phyloP scores from a whole-genome alignment of 23 tunicate genomes.

The Aplidium turbinatum region DNA sequence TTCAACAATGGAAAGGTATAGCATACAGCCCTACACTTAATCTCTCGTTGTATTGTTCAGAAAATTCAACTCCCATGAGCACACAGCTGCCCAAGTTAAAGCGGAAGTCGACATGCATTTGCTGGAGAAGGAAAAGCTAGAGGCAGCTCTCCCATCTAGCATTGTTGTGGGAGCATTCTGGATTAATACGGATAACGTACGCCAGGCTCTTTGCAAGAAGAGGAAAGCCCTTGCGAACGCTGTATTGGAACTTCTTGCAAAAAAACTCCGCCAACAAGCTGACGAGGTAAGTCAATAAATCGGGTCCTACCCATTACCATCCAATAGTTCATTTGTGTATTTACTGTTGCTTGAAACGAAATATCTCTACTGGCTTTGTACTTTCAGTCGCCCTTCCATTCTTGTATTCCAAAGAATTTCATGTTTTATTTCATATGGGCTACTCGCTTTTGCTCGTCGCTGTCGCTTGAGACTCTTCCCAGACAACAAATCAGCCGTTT shows the following conservation, averaged over 20 bases:
- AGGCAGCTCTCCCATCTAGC: constrained; percentile 69
- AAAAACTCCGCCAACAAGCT: constrained; percentile 83
- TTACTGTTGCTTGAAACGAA: no score
- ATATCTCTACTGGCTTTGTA: no score
- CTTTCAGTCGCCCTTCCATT: no score
- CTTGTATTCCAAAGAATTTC: no score
- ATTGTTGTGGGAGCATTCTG: constrained; percentile 90
- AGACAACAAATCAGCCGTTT: no score
- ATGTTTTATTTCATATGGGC: no score
- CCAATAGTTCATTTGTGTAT: no score
- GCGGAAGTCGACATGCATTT: constrained; percentile 90
- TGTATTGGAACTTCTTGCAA: constrained; percentile 79
- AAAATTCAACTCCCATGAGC: constrained; percentile 76
- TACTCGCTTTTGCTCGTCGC: no score
- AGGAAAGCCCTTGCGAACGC: constrained; percentile 90
- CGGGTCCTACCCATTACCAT: no score
- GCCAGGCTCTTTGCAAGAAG: constrained; percentile 88
- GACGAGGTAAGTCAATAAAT: constrained; percentile 39
- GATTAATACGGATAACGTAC: constrained; percentile 79
- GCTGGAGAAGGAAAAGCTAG: constrained; percentile 65
- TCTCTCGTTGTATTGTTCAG: constrained; percentile 28
- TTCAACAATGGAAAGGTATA: no score
- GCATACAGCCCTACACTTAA: no score
- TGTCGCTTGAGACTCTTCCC: no score
- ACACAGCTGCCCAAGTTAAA: constrained; percentile 89